phyloP scores from a whole-genome alignment of 2,797 vertebrate species.

The Pterois miles region DNA sequence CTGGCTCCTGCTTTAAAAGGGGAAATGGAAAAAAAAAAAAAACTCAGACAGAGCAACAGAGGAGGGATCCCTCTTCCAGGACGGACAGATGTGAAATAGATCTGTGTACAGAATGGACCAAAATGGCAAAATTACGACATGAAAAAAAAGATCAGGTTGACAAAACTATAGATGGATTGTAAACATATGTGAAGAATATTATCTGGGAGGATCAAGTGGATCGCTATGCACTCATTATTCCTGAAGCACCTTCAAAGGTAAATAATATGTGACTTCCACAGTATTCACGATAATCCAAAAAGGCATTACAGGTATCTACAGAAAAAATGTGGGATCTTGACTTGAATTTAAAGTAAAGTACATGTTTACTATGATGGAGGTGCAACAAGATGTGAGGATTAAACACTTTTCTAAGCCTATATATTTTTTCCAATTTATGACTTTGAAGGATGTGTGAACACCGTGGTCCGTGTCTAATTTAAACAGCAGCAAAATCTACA shows the following conservation, averaged over 20 bases:
- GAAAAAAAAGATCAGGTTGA: not conserved
- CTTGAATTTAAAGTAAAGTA: not conserved
- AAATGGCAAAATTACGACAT: not conserved
- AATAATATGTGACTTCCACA: not conserved
- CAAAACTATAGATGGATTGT: not conserved
- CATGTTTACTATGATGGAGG: not conserved
- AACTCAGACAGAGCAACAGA: not conserved
- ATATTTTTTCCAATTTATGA: not conserved
- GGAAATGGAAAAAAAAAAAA: not conserved
- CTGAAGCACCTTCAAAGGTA: not conserved
- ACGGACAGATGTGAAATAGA: not conserved
- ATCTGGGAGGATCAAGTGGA: not conserved
- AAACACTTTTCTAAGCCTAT: not conserved
- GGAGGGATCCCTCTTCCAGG: not conserved
- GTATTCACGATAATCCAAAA: not conserved
- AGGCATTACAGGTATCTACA: not conserved
- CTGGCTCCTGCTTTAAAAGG: not conserved
- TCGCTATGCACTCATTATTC: not conserved
- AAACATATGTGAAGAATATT: not conserved
- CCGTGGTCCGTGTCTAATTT: not conserved
- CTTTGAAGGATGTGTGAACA: conserved; percentile 14
- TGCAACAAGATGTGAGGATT: not conserved
- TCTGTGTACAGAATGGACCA: not conserved
- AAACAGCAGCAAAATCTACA: conserved; percentile 3
- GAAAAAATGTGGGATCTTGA: not conserved